These are phyloP conservation scores for Tenrec ecaudatus DNA, from an alignment of 2,113 vertebrate species.

Conservation along the genomic window DNA sequence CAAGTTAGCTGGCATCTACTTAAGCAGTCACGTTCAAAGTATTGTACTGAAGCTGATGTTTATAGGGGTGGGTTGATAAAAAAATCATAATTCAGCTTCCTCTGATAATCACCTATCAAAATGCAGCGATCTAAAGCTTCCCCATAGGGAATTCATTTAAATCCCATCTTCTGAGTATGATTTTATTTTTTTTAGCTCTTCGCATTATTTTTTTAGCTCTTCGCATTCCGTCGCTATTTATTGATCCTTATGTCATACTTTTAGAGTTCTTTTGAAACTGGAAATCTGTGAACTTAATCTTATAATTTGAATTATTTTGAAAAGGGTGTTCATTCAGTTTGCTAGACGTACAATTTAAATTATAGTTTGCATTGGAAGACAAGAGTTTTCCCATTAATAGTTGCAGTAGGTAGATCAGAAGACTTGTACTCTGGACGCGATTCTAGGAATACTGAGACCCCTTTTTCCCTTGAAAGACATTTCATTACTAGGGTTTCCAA, in stretches of 20 bases:
- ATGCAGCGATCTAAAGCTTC: slow-evolving; percentile 71
- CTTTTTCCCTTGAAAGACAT: not conserved
- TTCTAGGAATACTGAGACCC: not conserved
- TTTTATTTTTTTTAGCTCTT: slow-evolving; percentile 48
- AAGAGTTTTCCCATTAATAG: not conserved
- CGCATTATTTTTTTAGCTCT: slow-evolving; percentile 58
- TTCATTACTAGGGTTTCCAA: slow-evolving; percentile 8
- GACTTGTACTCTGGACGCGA: not conserved
- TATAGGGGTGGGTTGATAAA: not conserved
- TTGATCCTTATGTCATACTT: slow-evolving; percentile 59
- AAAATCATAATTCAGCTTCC: slow-evolving; percentile 50
- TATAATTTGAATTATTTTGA: slow-evolving; percentile 13
- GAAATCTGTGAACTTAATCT: slow-evolving; percentile 49
- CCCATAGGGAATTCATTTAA: slow-evolving; percentile 49
- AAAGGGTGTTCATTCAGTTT: not conserved
- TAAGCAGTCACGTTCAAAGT: not conserved
- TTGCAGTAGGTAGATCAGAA: not conserved
- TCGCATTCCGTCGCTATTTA: slow-evolving; percentile 27
- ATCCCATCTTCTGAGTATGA: slow-evolving; percentile 4
- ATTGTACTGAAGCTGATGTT: not conserved
- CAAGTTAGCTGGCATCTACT: not conserved
- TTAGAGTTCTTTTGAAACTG: slow-evolving; percentile 18
- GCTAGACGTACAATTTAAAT: not conserved
- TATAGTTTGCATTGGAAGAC: not conserved
- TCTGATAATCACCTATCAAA: slow-evolving; percentile 70